Base-by-base conservation (phyloP, 2,797 vertebrate species). In the Sylvia borin region DNA sequence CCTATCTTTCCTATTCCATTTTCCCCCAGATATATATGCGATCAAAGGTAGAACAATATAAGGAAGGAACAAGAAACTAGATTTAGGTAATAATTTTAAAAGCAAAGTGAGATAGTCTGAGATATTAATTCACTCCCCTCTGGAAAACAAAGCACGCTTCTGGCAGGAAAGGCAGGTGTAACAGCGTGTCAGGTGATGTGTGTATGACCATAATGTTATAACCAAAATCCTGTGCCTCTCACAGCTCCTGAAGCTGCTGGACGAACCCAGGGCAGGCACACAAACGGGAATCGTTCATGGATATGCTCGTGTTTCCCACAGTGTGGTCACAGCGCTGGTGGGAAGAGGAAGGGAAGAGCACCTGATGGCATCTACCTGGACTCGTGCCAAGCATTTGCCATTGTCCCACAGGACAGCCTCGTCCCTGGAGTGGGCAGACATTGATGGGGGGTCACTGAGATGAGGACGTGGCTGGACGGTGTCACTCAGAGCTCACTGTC, bases 21-120 rank as follows among this genome's bases (percentile, higher is more conserved):
- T 83, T 81, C 18, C 57, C 40, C 62, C 55, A 96, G 89, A 95
- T 81, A 94, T 7, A 77, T 83, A 92, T 55, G 57, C 0, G 3
- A 83, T 81, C 68, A 90, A 92, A 85, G 77, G 86, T 4, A 70
- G 76, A 94, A 92, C 73, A 80, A 90, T 68, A 91, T 26, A 78
- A 38, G n/a, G 54, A 36, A 77, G 34, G 58, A 77, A 54, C n/a
- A 71, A 32, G 26, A 90, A 94, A 96, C 48, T 20, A 81, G 76
- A 91, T 96, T 75, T 68, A 78, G 38, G 64, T 73, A 92, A 77
- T 68, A 75, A 88, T 84, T 94, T 93, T 51, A 48, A 95, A 92
- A 88, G 82, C 55, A 32, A 74, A 93, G 50, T 40, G 32, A 88
- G 36, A 45, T 43, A 77, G 45, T 32, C 50, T 42, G 60, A 89